Base-by-base conservation (phyloP, 2,888 invertebrate genomes). In the Dendrolimus pini region DNA sequence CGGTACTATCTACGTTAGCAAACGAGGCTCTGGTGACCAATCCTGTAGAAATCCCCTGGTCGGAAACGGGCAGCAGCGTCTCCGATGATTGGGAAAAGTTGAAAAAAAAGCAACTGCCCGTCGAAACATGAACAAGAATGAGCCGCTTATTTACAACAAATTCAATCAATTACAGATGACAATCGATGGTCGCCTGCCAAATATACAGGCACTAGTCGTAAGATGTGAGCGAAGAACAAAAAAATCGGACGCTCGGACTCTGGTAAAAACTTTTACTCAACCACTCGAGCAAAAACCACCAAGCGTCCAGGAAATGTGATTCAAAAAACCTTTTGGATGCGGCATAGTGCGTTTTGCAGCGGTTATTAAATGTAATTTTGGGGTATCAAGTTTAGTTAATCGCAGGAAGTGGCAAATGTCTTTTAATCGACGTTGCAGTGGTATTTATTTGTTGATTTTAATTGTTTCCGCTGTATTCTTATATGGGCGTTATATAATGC, bases 151-250 rank as follows among this genome's bases (percentile, higher is more conserved):
- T 81, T 82, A 80, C 78, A 80, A 75, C 67, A 79, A 77, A 83
- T 83, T 80, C 82, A 80, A 86, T 88, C 89, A 89, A 89, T 89
- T 89, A 87, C 82, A 70, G 12, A 67, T 70, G 78, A 68, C 69
- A 72, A 78, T 80, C 77, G 73, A 75, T 74, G 75, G 70, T 69
- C 73, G 73, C 74, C 77, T 77, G 75, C 75, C 77, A 84, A 86
- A 87, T 84, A 79, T 87, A 86, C 81, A 81, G 81, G 72, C 78
- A 79, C 81, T 85, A 80, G 83, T 80, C 78, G 74, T 68, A 76
- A 79, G 83, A 85, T 85, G 30, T 30, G 85, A 85, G 81, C 79
- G 81, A 71, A 78, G 73, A 70, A 78, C 87, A 87, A 89, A 89
- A 89, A 89, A 81, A 75, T 71, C 68, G 60, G 72, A 72, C 70